Conservation (phyloP, 1,140 invertebrate genomes). For the Drosophila bifasciata region DNA sequence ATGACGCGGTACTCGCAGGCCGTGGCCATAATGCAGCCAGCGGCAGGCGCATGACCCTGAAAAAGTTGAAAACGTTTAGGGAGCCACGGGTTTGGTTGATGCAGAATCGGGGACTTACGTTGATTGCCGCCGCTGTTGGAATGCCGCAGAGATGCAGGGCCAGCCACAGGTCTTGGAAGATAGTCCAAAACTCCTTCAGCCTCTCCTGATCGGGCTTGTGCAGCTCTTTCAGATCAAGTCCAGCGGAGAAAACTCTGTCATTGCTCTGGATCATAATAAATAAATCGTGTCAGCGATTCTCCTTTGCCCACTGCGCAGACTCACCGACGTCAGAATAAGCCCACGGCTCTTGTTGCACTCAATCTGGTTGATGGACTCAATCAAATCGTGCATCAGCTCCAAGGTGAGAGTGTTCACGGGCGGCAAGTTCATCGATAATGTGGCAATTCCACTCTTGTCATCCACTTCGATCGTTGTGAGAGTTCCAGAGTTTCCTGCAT, state of each 20-base stretch:
- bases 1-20: constrained; percentile 94
- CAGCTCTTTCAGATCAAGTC: constrained; percentile 95
- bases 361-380: constrained; percentile 87
- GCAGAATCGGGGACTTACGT: constrained; percentile 86
- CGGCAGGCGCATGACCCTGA: constrained; percentile 92
- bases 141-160: constrained; percentile 89
- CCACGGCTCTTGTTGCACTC: constrained; percentile 89
- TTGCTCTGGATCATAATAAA: constrained; percentile 85
- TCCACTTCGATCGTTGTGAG: constrained; percentile 80
- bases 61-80: background rate
- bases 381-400: constrained; percentile 88
- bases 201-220: constrained; percentile 90
- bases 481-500: background rate
- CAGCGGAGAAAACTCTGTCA: constrained; percentile 91
- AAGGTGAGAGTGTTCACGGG: constrained; percentile 94
- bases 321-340: constrained; percentile 91
- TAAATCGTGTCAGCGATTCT: background rate
- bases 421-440: constrained; percentile 88
- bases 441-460: constrained; percentile 88
- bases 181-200: constrained; percentile 89
- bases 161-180: constrained; percentile 92
- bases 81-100: background rate
- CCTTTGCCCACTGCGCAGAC: background rate
- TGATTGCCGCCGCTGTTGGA: constrained; percentile 92
- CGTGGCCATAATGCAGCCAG: constrained; percentile 91